phyloP scores from a whole-genome alignment of 2,888 invertebrate species.

The Drosophila robusta region DNA sequence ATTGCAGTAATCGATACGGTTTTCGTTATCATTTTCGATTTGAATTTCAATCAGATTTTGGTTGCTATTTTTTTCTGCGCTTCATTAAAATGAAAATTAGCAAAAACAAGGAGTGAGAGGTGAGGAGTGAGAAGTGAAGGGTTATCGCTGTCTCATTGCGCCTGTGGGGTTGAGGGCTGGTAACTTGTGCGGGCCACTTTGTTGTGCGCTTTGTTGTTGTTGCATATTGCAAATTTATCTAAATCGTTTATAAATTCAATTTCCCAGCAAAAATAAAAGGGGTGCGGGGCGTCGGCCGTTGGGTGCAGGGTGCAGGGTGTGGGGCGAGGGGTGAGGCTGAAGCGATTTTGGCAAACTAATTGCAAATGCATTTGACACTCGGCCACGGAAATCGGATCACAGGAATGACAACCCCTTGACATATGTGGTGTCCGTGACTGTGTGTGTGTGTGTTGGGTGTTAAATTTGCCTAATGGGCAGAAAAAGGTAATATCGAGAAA shows the following conservation, averaged over 20 bases:
- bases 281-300: conserved; percentile 2
- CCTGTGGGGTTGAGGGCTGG: conserved; percentile 5
- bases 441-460: conserved; percentile 23
- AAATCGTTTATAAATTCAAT: conserved; percentile 79
- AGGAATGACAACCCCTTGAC: conserved; percentile 69
- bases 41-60: conserved; percentile 38
- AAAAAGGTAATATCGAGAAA: conserved; percentile 52
- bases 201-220: conserved; percentile 54
- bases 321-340: conserved; percentile 3
- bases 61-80: conserved; percentile 52
- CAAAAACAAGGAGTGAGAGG: conserved; percentile 55
- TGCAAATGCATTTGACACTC: conserved; percentile 76
- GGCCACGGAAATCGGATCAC: conserved; percentile 57
- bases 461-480: conserved; percentile 68
- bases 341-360: conserved; percentile 72
- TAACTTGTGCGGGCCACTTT: conserved; percentile 53
- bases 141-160: conserved; percentile 34
- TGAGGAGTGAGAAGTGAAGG: conserved; percentile 34
- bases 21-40: conserved; percentile 39
- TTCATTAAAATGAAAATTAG: conserved; percentile 78
- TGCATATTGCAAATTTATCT: conserved; percentile 69
- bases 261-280: conserved; percentile 34
- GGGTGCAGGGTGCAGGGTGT: neutral
- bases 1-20: conserved; percentile 69
- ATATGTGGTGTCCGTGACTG: conserved; percentile 12